These are phyloP conservation scores for Lipotes vexillifer DNA, from an alignment of 2,113 vertebrate species.

Conservation along the genomic window DNA sequence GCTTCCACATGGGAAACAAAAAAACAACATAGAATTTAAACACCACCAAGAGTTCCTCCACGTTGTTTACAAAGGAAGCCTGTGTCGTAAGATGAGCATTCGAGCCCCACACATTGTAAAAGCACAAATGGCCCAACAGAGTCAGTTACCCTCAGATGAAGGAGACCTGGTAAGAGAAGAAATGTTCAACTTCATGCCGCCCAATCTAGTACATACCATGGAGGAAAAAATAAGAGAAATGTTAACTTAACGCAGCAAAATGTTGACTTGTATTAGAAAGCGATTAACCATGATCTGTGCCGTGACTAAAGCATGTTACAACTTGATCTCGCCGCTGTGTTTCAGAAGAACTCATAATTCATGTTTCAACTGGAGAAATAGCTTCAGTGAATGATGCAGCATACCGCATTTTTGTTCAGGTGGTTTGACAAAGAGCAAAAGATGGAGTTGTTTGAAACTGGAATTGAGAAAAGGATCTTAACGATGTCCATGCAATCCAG, in stretches of 20 bases:
- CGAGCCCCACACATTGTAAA: background rate
- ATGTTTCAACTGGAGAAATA: conserved; percentile 62
- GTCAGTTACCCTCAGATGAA: background rate
- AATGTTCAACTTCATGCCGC: background rate
- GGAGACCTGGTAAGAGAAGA: background rate
- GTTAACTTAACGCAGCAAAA: conserved; percentile 64
- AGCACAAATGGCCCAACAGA: background rate
- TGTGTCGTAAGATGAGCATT: background rate
- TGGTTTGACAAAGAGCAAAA: conserved; percentile 17
- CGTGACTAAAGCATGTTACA: conserved; percentile 56
- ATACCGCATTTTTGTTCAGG: conserved; percentile 34
- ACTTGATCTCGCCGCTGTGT: conserved; percentile 68
- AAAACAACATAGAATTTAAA: background rate
- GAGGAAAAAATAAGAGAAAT: conserved; percentile 39
- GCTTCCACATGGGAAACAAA: background rate
- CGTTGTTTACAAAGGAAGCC: background rate
- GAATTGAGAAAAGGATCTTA: background rate
- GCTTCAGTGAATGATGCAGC: conserved; percentile 50
- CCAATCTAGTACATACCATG: background rate
- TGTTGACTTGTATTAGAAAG: conserved; percentile 65
- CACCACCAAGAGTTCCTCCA: background rate
- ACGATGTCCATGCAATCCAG: background rate
- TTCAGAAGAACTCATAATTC: conserved; percentile 56
- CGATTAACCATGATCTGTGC: conserved; percentile 58
- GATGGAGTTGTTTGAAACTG: background rate